Conservation (phyloP, 1,140 invertebrate species). For the Coboldia fuscipes region DNA sequence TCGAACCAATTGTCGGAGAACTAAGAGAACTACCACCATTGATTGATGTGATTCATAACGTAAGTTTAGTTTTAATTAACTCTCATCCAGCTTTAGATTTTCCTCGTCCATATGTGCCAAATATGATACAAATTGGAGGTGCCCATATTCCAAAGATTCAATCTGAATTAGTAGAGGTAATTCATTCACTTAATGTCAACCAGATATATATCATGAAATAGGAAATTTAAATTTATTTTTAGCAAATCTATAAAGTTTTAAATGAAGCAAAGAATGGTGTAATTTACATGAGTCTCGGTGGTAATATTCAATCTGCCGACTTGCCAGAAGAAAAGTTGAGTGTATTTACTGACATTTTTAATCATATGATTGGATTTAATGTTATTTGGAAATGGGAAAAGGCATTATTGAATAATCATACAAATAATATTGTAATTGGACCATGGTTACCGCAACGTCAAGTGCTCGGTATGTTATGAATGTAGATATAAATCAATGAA, state of each 20-base stretch:
- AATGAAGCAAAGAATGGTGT: slow-evolving; percentile 29
- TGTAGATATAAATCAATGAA: not conserved
- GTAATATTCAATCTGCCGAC: slow-evolving; percentile 30
- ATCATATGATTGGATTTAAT: slow-evolving; percentile 26
- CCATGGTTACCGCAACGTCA: slow-evolving; percentile 52
- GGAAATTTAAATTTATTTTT: not conserved
- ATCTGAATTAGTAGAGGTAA: slow-evolving; percentile 9
- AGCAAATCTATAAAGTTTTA: slow-evolving; percentile 24
- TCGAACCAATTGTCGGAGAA: slow-evolving; percentile 11
- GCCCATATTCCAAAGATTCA: slow-evolving; percentile 24
- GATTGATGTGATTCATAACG: slow-evolving; percentile 28
- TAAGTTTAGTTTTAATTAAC: slow-evolving; percentile 34
- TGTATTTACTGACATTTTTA: slow-evolving; percentile 28
- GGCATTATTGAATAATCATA: slow-evolving; percentile 23
- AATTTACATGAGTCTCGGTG: slow-evolving; percentile 38
- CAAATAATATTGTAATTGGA: slow-evolving; percentile 34
- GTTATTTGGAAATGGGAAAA: slow-evolving; percentile 46
- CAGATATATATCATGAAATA: not conserved
- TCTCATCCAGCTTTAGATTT: slow-evolving; percentile 36
- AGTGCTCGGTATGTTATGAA: slow-evolving; percentile 21
- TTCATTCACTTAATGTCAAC: not conserved
- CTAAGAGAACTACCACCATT: slow-evolving; percentile 21
- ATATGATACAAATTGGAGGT: slow-evolving; percentile 35
- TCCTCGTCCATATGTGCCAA: slow-evolving; percentile 28
- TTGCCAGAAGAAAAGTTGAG: slow-evolving; percentile 27